Base-by-base conservation (phyloP, 1,140 invertebrate genomes). In the Heliconius melpomene region DNA sequence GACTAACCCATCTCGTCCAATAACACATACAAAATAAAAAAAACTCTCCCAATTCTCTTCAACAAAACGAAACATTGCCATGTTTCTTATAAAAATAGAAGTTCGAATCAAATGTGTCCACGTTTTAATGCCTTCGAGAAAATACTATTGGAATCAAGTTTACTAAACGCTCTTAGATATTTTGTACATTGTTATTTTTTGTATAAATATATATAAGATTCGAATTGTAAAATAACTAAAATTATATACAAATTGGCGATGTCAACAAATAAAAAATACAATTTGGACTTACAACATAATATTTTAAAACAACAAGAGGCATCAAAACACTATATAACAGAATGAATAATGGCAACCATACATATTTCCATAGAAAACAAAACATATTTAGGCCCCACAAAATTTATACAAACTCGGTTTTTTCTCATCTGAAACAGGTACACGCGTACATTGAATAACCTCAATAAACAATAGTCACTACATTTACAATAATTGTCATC, bases 391-490 rank as follows among this genome's bases (percentile, higher is more conserved):
- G 91, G 91, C 91, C 89, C 86, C 86, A 82, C 83, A 86, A 84
- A 52, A n/a, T 84, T 87, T 82, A 85, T 85, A 86, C 84, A 83
- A 86, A 85, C 79, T 87, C 80, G 82, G 83, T 83, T 85, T 85
- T 86, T 85, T 52, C 13, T 13, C 11, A 66, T 66, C 83, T 83
- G 85, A 87, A 88, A 91, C 91, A 91, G 91, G 89, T 93, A 93
- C 91, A 87, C 88, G 86, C 86, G 88, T 93, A 91, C 89, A 89
- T 90, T 87, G 87, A 91, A 86, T 90, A 91, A 88, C 87, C 78
- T 83, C 84, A 85, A 89, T 86, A 91, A 90, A 89, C 86, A 87
- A 90, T 86, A 88, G 85, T 83, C 79, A 85, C 86, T 90, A 89
- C 85, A 88, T 85, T 84, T 85, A 84, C 60, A 70, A 77, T 84